phyloP scores from a whole-genome alignment of 2,888 invertebrate species.

The Spicauda simplicius region DNA sequence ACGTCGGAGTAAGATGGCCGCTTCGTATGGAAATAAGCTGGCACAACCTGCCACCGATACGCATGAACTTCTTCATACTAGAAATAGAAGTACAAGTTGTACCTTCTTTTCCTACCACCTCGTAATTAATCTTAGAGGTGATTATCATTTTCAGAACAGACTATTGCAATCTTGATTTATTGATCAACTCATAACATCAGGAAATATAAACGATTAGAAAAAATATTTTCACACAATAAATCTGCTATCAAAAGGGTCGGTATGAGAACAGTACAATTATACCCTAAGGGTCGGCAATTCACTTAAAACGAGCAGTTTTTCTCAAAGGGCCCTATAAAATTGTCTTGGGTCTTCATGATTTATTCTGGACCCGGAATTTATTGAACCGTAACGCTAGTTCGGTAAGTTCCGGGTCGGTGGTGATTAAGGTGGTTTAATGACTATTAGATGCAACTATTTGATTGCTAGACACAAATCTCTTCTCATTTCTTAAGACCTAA shows the following conservation, averaged over 20 bases:
- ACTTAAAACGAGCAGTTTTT: slow-evolving; percentile 62
- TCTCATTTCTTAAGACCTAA: neutral
- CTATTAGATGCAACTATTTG: neutral
- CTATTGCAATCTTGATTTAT: no score
- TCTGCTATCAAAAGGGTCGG: slow-evolving; percentile 39
- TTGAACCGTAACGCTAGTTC: slow-evolving; percentile 22
- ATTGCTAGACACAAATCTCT: neutral
- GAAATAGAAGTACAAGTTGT: no score
- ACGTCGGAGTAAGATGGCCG: no score
- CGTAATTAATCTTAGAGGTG: no score
- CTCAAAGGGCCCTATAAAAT: slow-evolving; percentile 52
- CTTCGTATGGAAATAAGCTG: no score
- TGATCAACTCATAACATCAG: neutral
- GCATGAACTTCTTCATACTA: no score
- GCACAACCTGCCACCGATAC: no score
- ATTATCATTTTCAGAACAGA: no score
- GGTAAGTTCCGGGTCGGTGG: slow-evolving; percentile 17
- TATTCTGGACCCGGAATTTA: slow-evolving; percentile 42
- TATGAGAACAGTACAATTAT: slow-evolving; percentile 62
- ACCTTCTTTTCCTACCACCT: no score
- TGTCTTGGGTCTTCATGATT: slow-evolving; percentile 52
- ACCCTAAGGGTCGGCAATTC: slow-evolving; percentile 63
- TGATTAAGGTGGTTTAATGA: slow-evolving; percentile 8
- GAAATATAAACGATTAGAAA: slow-evolving; percentile 28
- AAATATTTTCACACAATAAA: slow-evolving; percentile 38